Evolutionary conservation across 2,113 vertebrate genomes (phyloP).

Genomic region (Entelurus aequoreus): DNA sequence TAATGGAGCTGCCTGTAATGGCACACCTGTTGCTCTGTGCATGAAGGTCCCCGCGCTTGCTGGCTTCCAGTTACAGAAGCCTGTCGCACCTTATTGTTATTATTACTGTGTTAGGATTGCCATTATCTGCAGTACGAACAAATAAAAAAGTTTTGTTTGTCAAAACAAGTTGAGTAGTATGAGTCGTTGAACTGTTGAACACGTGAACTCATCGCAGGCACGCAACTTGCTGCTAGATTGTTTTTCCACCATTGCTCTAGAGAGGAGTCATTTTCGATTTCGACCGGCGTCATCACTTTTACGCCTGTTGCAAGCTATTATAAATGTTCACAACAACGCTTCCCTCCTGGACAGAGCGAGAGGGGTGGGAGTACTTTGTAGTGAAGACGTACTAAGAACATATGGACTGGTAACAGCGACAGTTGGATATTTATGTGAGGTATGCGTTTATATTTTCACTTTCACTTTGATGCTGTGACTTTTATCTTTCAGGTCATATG

Average conservation of each 20-base stretch:
- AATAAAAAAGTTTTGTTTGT: no score
- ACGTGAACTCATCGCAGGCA: no score
- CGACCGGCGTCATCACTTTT: constrained; percentile 28
- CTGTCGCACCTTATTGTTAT: neutral
- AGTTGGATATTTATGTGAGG: no score
- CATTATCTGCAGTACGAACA: no score
- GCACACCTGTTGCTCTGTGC: constrained; percentile 48
- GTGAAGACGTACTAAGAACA: neutral
- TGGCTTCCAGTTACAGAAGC: neutral
- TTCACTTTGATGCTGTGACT: no score
- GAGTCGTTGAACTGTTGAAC: no score
- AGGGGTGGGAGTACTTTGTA: neutral
- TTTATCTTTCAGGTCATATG: no score
- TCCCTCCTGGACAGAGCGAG: no score
- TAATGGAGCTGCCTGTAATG: constrained; percentile 35
- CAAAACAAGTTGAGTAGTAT: no score
- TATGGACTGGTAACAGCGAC: neutral
- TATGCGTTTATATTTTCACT: no score
- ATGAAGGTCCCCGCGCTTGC: constrained; percentile 19
- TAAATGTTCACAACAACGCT: constrained; percentile 34
- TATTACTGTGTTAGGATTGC: neutral
- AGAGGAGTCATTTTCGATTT: constrained; percentile 23
- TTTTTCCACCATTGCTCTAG: constrained; percentile 34
- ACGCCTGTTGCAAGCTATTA: constrained; percentile 18
- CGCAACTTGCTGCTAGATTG: neutral